Evolutionary conservation across 2,888 invertebrate species (phyloP).

Genomic region (Oxyteleia sp.): DNA sequence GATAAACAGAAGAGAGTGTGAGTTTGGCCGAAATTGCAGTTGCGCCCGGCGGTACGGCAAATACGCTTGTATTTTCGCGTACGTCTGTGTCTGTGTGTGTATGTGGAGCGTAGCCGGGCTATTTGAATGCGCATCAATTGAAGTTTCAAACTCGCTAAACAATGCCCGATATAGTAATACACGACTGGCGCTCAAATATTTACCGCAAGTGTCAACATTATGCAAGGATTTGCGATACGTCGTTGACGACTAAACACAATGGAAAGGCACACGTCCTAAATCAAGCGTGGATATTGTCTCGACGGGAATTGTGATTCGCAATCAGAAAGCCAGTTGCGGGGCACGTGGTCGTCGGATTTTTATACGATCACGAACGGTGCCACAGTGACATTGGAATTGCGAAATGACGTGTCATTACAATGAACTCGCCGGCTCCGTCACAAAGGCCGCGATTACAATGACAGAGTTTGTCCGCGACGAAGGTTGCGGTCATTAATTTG

Average conservation of each 20-base stretch:
- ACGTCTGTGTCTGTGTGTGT: conserved; percentile 11
- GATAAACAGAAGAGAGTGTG: conserved; percentile 42
- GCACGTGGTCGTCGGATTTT: conserved; percentile 2
- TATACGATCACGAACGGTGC: conserved; percentile 5
- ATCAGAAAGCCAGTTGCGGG: conserved; percentile 41
- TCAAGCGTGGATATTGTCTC: conserved; percentile 60
- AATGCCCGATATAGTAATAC: conserved; percentile 51
- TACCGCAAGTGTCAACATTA: conserved; percentile 72
- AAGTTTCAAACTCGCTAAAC: conserved; percentile 58
- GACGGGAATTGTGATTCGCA: conserved; percentile 49
- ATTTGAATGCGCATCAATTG: conserved; percentile 49
- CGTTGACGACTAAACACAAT: conserved; percentile 59
- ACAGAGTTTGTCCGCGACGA: conserved; percentile 1
- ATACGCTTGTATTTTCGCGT: conserved; percentile 38
- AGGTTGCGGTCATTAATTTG: conserved; percentile 8
- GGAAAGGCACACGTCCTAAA: conserved; percentile 56
- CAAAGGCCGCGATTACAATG: neutral
- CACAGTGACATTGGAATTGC: conserved; percentile 25
- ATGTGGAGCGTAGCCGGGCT: conserved; percentile 19
- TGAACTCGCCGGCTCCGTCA: conserved; percentile 6
- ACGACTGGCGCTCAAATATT: conserved; percentile 70
- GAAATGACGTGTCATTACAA: conserved; percentile 30
- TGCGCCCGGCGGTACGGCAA: conserved; percentile 14
- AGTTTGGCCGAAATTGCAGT: conserved; percentile 39
- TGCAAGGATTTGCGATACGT: conserved; percentile 74